Conservation (phyloP, 2,113 vertebrate species). For the Anser cygnoides region DNA sequence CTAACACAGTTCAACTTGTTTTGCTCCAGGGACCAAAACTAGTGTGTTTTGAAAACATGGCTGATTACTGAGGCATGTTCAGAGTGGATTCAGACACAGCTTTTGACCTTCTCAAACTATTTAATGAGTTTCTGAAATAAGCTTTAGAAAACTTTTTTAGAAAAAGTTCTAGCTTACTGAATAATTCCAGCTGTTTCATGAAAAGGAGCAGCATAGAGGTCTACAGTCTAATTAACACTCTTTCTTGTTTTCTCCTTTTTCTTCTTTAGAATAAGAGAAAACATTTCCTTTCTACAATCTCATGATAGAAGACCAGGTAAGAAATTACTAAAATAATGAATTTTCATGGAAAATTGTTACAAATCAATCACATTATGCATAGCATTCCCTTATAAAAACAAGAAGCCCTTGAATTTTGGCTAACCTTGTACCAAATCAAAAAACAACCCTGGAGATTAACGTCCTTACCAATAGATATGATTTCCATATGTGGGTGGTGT, state of each 20-base stretch:
- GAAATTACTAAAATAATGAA: background rate
- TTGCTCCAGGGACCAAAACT: background rate
- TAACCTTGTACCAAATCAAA: background rate
- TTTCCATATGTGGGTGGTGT: background rate
- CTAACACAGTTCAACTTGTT: background rate
- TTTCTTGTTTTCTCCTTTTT: background rate
- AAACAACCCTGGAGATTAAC: background rate
- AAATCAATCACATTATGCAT: background rate
- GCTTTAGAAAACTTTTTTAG: background rate
- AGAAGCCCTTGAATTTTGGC: background rate
- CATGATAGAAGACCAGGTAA: background rate
- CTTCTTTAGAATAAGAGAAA: slow-evolving; percentile 1
- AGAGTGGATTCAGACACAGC: background rate
- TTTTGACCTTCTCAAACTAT: background rate
- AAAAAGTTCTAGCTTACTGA: background rate
- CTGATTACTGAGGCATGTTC: background rate
- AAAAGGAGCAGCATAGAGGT: background rate
- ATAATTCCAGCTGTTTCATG: background rate
- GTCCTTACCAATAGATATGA: background rate
- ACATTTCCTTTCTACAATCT: background rate
- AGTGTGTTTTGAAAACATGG: background rate
- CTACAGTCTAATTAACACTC: background rate
- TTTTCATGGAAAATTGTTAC: background rate
- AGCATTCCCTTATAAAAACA: background rate
- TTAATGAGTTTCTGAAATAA: slow-evolving; percentile 27